Percentiles rank a stretch among this genome's conserved stretches.
Evolutionary conservation across 2,113 vertebrate genomes (phyloP).

Genomic region (Trematocara variabile): DNA sequence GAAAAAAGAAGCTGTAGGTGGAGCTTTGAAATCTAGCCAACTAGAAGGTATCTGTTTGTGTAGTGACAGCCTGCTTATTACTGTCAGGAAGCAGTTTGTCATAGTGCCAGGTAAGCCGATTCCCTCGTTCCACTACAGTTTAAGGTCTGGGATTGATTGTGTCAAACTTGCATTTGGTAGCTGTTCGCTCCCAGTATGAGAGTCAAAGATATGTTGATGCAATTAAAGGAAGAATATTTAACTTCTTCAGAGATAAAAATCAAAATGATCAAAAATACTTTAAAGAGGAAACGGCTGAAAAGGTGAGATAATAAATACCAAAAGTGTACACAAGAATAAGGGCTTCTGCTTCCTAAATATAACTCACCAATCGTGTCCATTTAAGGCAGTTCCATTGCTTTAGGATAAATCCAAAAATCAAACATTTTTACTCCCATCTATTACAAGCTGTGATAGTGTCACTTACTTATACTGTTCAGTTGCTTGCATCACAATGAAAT

Average conservation of each 20-base stretch:
- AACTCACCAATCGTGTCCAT: neutral
- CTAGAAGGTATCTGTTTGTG: neutral
- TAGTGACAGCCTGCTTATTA: neutral
- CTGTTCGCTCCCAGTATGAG: neutral
- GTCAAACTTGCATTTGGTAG: neutral
- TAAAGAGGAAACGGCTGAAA: conserved; percentile 20
- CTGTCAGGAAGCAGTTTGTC: neutral
- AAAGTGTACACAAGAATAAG: conserved; percentile 66
- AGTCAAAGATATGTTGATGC: neutral
- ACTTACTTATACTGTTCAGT: conserved; percentile 92
- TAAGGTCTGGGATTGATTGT: neutral
- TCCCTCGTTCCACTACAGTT: neutral
- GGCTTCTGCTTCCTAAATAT: conserved; percentile 57
- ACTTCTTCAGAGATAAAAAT: conserved; percentile 9
- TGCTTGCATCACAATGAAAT: conserved; percentile 94
- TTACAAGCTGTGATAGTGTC: neutral
- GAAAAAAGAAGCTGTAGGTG: neutral
- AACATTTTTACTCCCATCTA: neutral
- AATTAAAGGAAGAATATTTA: neutral
- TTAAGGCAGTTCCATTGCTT: neutral
- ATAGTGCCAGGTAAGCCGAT: neutral
- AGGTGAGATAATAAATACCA: conserved; percentile 62
- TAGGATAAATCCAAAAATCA: neutral
- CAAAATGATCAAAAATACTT: conserved; percentile 31
- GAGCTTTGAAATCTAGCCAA: neutral